A percentile compares a stretch with the other conserved stretches of the same genome.
These are phyloP conservation scores for Acronicta leporina DNA, from an alignment of 2,888 invertebrate genomes.

Conservation along the genomic window DNA sequence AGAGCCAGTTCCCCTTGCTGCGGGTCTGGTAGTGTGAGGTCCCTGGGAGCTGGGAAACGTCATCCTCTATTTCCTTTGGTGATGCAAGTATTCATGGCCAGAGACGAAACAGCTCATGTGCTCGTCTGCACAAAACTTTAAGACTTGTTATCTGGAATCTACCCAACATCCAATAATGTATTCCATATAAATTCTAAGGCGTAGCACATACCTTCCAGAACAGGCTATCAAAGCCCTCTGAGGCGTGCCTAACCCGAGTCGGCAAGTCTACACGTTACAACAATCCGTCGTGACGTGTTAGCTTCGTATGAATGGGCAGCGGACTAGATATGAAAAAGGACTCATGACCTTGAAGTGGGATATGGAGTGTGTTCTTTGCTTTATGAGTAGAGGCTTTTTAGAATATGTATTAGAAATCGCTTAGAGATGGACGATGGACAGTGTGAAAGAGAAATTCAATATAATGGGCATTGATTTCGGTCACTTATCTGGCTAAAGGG, in stretches of 20 bases:
- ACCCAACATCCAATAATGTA: slow-evolving; percentile 1
- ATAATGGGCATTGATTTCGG: too few relatives aligned
- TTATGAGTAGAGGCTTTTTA: slow-evolving; percentile 25
- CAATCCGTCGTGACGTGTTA: slow-evolving; percentile 42
- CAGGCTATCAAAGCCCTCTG: slow-evolving; percentile 26
- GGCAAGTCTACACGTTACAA: slow-evolving; percentile 41
- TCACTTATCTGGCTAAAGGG: too few relatives aligned
- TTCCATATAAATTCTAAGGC: slow-evolving; percentile 30
- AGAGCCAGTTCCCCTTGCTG: too few relatives aligned
- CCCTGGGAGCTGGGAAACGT: too few relatives aligned
- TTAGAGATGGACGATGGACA: too few relatives aligned
- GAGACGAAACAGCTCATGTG: too few relatives aligned
- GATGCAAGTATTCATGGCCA: too few relatives aligned
- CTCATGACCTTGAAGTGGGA: slow-evolving; percentile 12
- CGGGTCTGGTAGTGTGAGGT: too few relatives aligned
- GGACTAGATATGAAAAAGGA: slow-evolving; percentile 30
- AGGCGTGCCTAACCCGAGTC: slow-evolving; percentile 17
- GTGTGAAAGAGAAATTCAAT: background rate
- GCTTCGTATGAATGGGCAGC: slow-evolving; percentile 24
- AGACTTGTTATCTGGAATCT: background rate
- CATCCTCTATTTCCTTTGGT: too few relatives aligned
- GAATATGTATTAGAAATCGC: slow-evolving; percentile 4
- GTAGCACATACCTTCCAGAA: slow-evolving; percentile 12
- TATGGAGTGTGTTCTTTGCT: slow-evolving; percentile 16
- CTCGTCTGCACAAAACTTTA: too few relatives aligned